Evolutionary conservation across 2,888 invertebrate species (phyloP).

Genomic region (Lasioglossum oenotherae): DNA sequence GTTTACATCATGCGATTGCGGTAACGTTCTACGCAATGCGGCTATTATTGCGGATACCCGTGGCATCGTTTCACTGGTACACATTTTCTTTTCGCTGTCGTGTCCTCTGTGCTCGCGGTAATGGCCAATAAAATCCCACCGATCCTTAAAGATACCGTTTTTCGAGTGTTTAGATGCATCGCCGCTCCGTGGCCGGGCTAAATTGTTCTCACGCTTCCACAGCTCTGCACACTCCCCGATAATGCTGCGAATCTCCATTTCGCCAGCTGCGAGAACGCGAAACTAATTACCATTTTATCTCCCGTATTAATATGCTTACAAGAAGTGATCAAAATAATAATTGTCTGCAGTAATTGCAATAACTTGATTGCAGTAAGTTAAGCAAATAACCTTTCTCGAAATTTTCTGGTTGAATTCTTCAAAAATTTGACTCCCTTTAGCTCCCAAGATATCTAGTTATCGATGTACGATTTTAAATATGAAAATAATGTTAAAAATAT

Average conservation of each 20-base stretch:
- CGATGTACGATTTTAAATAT: too few species aligned
- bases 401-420: too few species aligned
- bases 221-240: not conserved
- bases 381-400: too few species aligned
- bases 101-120: not conserved
- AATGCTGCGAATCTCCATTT: not conserved
- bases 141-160: not conserved
- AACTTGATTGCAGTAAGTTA: too few species aligned
- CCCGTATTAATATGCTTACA: not conserved
- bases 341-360: too few species aligned
- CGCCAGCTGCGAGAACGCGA: not conserved
- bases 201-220: not conserved
- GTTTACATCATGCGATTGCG: slow-evolving; percentile 53
- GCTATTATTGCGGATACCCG: slow-evolving; percentile 54
- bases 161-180: not conserved
- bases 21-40: slow-evolving; percentile 62
- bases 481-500: too few species aligned
- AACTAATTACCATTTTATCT: not conserved
- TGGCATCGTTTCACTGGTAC: slow-evolving; percentile 1
- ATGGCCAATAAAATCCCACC: not conserved
- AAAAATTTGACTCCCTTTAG: too few species aligned
- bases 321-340: not conserved
- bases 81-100: not conserved
- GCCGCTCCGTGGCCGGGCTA: not conserved
- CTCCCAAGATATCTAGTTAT: too few species aligned